Base-by-base conservation (phyloP, 2,113 vertebrate species). In the Dicrurus megarhynchus region DNA sequence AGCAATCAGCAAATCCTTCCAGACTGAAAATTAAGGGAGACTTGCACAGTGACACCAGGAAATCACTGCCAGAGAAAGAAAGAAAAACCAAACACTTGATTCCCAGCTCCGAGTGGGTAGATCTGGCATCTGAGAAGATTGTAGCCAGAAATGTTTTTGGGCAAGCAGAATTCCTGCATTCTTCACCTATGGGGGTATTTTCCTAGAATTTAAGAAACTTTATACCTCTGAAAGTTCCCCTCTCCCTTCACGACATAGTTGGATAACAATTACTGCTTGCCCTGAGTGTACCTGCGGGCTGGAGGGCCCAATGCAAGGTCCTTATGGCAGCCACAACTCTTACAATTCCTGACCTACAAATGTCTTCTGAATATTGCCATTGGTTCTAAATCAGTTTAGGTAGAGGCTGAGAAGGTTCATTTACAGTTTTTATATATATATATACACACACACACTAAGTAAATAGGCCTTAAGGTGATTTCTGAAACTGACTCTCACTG, bases 1-100 rank as follows among this genome's bases (percentile, higher is more conserved):
- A 92, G 67, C 71, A 89, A 94, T 74, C 76, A 95, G 55, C 67
- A 89, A 92, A 89, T 73, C 68, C 55, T 95, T 49, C 80, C 33
- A 74, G 49, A 39, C 28, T 65, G 24, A 37, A 68, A 92, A 83
- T 80, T 46, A 64, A 50, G 32, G 53, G 22, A 74, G 60, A 41
- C 10, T 70, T 77, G 56, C 14, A 39, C 10, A 61, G 59, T 74
- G 59, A 86, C 73, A 74, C 10, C 49, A 61, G 42, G 35, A 73
- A 83, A 69, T 53, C 53, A 73, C 71, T 35, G 53, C 35, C 33
- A 82, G 57, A 67, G 42, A 64, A 42, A 78, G 52, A 47, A 30
- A 39, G 21, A 24, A 32, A 76, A 61, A 20, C 7, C 33, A 37
- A 82, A 30, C 10, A 26, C 13, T 55, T 28, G 30, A 65, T 30